Base-by-base conservation (phyloP, 2,113 vertebrate genomes). In the Mobula birostris region DNA sequence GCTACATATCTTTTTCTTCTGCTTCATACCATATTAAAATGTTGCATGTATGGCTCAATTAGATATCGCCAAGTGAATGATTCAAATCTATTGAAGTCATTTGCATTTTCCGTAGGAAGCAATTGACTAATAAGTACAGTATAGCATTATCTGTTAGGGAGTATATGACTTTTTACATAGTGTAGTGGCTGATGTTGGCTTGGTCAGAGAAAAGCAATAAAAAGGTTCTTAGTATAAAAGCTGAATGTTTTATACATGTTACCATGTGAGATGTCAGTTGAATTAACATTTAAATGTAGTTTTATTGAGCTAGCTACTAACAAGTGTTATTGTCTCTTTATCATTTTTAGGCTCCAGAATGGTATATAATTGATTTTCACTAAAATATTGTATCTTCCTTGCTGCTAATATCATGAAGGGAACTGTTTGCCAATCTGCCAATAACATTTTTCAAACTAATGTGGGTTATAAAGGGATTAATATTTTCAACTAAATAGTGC, bases 271-370 rank as follows among this genome's bases (percentile, higher is more conserved):
- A 72, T 92, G 68, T 74, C 5, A 32, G 40, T 90, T 14, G 21
- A 36, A 36, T 29, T 93, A 93, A 56, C 91, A 27, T 70, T 93
- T 93, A 76, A 74, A 56, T 14, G 17, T 76, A 27, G 68, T 74
- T 48, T 93, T 32, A 74, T 74, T 9, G 48, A 92, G 40, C 40
- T 19, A 68, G 15, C 2, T 72, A 70, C 15, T 92, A 68, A 21
- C 87, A 94, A 85, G 94, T 95, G 95, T 94, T 96, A 94, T 94
- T 94, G 95, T 96, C 94, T 96, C 95, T 95, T 95, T 95, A 95
- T 95, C 94, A 82, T 92, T 72, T 92, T 32, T 48, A 40, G 24
- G 76, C 79, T 91, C 17, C 14, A 66, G 70, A 80, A 70, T 21
- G n/a, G 21, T 66, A 66, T 79, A 94, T 88, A 94, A 76, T 94